Base-by-base conservation (phyloP, 1,140 invertebrate genomes). In the Armadillidium nasatum region DNA sequence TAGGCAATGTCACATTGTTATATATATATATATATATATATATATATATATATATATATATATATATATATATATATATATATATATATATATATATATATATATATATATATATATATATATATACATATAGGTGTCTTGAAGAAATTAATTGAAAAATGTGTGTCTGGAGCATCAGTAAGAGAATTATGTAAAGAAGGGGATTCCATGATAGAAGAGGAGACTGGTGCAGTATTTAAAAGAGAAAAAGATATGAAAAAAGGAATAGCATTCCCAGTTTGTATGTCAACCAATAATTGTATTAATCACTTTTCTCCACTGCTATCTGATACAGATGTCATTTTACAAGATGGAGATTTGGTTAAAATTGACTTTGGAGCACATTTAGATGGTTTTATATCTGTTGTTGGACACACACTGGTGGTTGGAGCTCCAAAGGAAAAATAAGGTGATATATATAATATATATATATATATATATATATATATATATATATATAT, bases 321-420 rank as follows among this genome's bases (percentile, higher is more conserved):
- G 72, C 91, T 91, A 79, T 95, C 92, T 86, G 97, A 99, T 87
- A 87, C 91, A 68, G 94, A 97, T 86, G 90, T 93, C 79, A 87
- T 89, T 73, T 85, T 99, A 19, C 93, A 96, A 85, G 90, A 94
- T 83, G 96, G 94, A 54, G 97, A 99, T 88, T 87, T 99, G 82
- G 95, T 97, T 76, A 99, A 99, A 91, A 92, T 99, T 85, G 97
- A 99, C 87, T 87, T 99, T 82, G 97, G 97, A 81, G 95, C 94
- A 78, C 97, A 99, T 85, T 91, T 99, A 83, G 98, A 99, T 90
- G 98, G 98, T 43, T 99, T 97, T 84, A 97, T 98, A 84, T 97
- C 97, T 74, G 95, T 99, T 72, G 95, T 95, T 43, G 97, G 96
- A 54, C 97, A 99, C 85, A 97, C 96, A 13, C 87, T 99, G 79